A percentile compares a stretch with the other conserved stretches of the same genome.
Conservation (phyloP, 2,888 invertebrate species). For the Drosophila flavopinicola region DNA sequence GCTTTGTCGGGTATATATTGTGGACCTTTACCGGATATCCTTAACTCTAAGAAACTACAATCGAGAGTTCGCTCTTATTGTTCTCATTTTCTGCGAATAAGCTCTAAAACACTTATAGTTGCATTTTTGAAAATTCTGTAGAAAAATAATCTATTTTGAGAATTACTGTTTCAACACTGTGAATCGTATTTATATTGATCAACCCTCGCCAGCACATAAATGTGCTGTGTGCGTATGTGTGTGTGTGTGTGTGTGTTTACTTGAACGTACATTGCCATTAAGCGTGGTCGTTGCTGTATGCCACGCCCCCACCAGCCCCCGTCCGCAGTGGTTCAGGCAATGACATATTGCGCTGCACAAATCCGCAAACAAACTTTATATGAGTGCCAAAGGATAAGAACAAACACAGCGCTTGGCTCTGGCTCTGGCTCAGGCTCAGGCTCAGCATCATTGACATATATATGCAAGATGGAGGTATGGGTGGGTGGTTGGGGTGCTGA, state of each 20-base stretch:
- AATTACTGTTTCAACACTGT: too few species aligned
- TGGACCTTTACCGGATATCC: too few species aligned
- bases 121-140: too few species aligned
- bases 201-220: conserved; percentile 48
- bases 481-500: neutral
- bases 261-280: conserved; percentile 78
- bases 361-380: conserved; percentile 80
- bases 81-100: too few species aligned
- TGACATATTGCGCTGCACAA: conserved; percentile 80
- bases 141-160: too few species aligned
- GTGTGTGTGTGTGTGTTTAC: conserved; percentile 61
- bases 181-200: neutral
- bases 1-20: too few species aligned
- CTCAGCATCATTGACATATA: conserved; percentile 71
- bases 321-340: conserved; percentile 52
- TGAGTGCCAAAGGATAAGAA: conserved; percentile 77
- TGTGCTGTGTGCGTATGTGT: conserved; percentile 24
- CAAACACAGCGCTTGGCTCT: conserved; percentile 64
- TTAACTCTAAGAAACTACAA: too few species aligned
- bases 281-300: conserved; percentile 58
- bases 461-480: conserved; percentile 36
- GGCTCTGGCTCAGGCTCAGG: conserved; percentile 11
- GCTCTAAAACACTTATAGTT: too few species aligned
- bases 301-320: neutral
- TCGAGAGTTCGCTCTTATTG: too few species aligned